Percentiles rank a stretch among this genome's conserved stretches.
phyloP scores from a whole-genome alignment of 1,140 invertebrate genomes.

The Drosophila setifemur region DNA sequence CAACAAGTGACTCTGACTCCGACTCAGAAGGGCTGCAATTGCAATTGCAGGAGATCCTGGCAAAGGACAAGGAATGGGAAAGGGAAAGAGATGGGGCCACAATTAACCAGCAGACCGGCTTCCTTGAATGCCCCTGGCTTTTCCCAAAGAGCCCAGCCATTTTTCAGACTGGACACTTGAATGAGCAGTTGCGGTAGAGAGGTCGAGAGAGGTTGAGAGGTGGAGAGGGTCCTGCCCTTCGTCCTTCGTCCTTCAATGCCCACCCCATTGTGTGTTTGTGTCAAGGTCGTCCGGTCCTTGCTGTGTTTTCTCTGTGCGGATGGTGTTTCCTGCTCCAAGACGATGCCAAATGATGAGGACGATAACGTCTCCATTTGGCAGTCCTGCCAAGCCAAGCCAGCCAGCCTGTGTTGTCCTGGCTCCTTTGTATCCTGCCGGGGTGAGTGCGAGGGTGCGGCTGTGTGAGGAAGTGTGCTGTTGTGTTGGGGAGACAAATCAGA shows the following conservation, averaged over 20 bases:
- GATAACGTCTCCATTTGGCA: slow-evolving; percentile 73
- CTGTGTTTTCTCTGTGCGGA: too few relatives aligned
- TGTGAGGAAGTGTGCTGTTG: slow-evolving; percentile 64
- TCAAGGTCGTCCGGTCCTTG: slow-evolving; percentile 60
- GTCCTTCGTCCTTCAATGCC: slow-evolving; percentile 1
- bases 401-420: slow-evolving; percentile 15
- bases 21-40: slow-evolving; percentile 47
- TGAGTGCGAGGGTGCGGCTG: slow-evolving; percentile 6
- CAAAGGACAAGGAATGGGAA: background rate
- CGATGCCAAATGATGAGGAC: slow-evolving; percentile 67
- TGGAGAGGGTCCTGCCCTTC: too few relatives aligned
- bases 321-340: slow-evolving; percentile 74
- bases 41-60: slow-evolving; percentile 15
- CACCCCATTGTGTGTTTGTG: slow-evolving; percentile 64
- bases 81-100: slow-evolving; percentile 4
- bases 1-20: slow-evolving; percentile 22
- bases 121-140: slow-evolving; percentile 52
- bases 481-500: slow-evolving; percentile 53
- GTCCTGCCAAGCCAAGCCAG: slow-evolving; percentile 21
- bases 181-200: slow-evolving; percentile 50
- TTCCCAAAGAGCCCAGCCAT: slow-evolving; percentile 32
- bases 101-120: slow-evolving; percentile 41
- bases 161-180: slow-evolving; percentile 76
- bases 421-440: background rate
- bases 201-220: too few relatives aligned